phyloP scores from a whole-genome alignment of 2,797 vertebrate genomes.

The Leptoclinus maculatus region DNA sequence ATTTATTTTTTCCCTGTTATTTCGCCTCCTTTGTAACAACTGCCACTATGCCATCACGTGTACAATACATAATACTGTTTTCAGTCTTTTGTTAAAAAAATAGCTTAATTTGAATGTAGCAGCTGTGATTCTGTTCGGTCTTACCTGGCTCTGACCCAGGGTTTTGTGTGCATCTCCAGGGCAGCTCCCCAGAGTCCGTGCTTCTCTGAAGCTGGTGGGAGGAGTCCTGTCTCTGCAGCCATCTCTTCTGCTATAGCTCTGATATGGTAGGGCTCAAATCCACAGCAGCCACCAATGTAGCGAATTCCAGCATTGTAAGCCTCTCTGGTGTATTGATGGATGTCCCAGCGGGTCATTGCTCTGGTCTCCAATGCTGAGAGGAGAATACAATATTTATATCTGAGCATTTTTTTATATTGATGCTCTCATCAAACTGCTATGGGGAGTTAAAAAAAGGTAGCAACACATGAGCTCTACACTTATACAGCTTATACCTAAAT shows the following conservation, averaged over 20 bases:
- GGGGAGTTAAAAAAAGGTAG: neutral
- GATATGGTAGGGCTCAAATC: slow-evolving; percentile 92
- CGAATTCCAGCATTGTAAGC: slow-evolving; percentile 88
- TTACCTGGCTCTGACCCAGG: slow-evolving; percentile 92
- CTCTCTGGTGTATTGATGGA: slow-evolving; percentile 89
- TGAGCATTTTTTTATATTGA: neutral
- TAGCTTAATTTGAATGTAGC: neutral
- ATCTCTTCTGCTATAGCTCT: slow-evolving; percentile 91
- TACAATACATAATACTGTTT: neutral
- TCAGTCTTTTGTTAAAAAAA: neutral
- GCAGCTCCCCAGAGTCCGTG: slow-evolving; percentile 88
- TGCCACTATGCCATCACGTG: neutral
- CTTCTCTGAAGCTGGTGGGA: slow-evolving; percentile 88
- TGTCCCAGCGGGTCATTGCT: slow-evolving; percentile 88
- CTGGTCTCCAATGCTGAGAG: slow-evolving; percentile 88
- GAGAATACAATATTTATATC: neutral
- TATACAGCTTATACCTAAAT: neutral
- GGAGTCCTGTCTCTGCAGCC: slow-evolving; percentile 86
- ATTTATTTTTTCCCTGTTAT: neutral
- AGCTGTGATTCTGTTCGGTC: neutral
- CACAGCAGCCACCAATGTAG: slow-evolving; percentile 92
- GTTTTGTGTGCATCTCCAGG: slow-evolving; percentile 90
- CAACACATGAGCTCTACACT: neutral
- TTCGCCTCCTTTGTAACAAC: neutral
- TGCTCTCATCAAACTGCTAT: neutral